phyloP scores from a whole-genome alignment of 2,888 invertebrate genomes.

The Lymantria monacha region DNA sequence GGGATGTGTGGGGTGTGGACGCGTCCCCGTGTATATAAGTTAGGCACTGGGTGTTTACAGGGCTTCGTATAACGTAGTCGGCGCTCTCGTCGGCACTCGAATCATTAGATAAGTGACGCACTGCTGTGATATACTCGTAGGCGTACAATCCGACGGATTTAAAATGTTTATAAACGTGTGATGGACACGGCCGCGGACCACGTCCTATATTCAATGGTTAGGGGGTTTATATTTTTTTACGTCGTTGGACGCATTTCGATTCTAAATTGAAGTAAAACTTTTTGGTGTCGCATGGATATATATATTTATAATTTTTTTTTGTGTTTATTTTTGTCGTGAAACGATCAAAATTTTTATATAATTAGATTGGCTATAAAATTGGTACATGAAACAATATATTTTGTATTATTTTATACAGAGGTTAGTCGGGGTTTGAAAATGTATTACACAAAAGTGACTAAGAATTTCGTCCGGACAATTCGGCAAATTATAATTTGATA shows the following conservation, averaged over 20 bases:
- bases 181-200: conserved; percentile 34
- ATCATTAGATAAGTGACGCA: conserved; percentile 66
- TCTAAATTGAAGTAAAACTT: conserved; percentile 18
- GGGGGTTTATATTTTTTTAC: conserved; percentile 24
- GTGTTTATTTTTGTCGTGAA: conserved; percentile 7
- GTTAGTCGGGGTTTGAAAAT: background rate
- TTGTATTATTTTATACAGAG: background rate
- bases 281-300: background rate
- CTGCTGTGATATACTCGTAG: conserved; percentile 73
- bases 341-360: conserved; percentile 6
- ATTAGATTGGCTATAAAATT: conserved; percentile 11
- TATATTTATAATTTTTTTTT: background rate
- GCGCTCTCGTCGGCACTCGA: conserved; percentile 51
- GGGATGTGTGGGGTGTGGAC: too few relatives aligned
- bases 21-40: background rate
- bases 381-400: conserved; percentile 7
- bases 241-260: conserved; percentile 10
- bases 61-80: conserved; percentile 7
- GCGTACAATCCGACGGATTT: conserved; percentile 53
- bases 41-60: conserved; percentile 70
- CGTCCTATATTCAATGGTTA: conserved; percentile 30
- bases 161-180: conserved; percentile 37
- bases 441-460: too few relatives aligned
- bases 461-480: too few relatives aligned
- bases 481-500: background rate